Conservation (phyloP, 2,113 vertebrate genomes). For the Collichthys lucidus region DNA sequence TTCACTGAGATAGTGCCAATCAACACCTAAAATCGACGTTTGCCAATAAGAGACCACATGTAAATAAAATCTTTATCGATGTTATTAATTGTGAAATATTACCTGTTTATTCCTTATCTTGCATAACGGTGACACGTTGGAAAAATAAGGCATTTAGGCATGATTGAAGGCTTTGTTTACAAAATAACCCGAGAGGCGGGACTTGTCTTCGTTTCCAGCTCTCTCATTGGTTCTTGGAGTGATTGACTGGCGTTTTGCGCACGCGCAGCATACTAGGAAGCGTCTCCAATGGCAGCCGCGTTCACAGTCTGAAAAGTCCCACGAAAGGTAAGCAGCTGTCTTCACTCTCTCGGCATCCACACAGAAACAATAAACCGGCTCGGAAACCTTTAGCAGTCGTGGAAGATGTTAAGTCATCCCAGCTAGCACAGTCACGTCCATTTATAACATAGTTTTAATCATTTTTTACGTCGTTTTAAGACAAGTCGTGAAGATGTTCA, state of each 20-base stretch:
- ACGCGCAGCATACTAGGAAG: slow-evolving; percentile 55
- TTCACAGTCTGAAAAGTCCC: background rate
- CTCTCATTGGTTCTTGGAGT: slow-evolving; percentile 56
- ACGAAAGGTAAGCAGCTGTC: slow-evolving; percentile 53
- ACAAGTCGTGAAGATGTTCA: background rate
- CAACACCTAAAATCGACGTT: background rate
- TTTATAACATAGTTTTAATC: background rate
- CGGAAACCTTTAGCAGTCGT: background rate
- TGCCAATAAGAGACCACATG: background rate
- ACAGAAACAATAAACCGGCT: background rate
- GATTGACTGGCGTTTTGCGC: slow-evolving; percentile 42
- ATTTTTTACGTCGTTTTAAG: background rate
- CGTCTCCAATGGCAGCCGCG: background rate
- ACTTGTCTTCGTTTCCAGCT: background rate
- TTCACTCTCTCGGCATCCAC: rapidly evolving
- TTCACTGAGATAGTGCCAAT: background rate
- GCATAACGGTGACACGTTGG: background rate
- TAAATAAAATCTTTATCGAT: background rate
- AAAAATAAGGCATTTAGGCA: background rate
- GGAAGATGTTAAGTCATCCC: background rate
- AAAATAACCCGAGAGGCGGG: slow-evolving; percentile 39
- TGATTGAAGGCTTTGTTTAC: slow-evolving; percentile 50
- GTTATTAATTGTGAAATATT: background rate
- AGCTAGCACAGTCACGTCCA: background rate
- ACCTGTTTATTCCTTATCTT: background rate